Evolutionary conservation across 2,797 vertebrate species (phyloP).

Genomic region (Tenualosa thibaudeaui): DNA sequence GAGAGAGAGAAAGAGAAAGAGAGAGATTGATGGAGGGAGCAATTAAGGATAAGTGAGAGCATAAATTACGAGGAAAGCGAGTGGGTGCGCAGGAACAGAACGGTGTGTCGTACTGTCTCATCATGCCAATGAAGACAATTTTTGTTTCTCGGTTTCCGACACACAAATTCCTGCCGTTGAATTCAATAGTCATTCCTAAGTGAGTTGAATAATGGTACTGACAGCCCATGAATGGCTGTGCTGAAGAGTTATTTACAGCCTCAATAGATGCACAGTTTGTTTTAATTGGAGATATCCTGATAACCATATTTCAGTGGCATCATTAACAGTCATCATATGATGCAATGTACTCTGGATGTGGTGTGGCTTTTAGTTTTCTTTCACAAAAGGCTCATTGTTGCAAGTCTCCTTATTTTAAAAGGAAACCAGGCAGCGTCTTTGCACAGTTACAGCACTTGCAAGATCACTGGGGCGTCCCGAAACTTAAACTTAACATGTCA

Average conservation of each 20-base stretch:
- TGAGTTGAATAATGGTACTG: neutral
- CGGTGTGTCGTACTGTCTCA: neutral
- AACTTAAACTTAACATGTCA: no score
- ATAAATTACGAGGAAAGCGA: neutral
- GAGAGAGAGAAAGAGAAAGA: neutral
- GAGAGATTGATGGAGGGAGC: neutral
- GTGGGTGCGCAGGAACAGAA: neutral
- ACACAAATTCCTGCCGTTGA: neutral
- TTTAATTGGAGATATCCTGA: neutral
- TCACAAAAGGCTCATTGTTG: neutral
- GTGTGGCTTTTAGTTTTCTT: neutral
- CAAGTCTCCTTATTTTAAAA: neutral
- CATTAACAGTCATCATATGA: conserved; percentile 24
- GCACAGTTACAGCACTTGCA: no score
- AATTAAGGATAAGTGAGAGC: neutral
- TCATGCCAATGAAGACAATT: neutral
- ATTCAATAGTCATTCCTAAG: neutral
- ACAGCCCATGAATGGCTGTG: neutral
- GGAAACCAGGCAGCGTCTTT: neutral
- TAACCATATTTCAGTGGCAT: neutral
- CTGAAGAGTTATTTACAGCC: neutral
- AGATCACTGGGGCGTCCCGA: no score
- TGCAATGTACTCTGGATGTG: neutral
- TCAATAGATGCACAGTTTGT: neutral
- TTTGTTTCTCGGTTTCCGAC: neutral